Base-by-base conservation (phyloP, 1,140 invertebrate genomes). In the Achatina immaculata region DNA sequence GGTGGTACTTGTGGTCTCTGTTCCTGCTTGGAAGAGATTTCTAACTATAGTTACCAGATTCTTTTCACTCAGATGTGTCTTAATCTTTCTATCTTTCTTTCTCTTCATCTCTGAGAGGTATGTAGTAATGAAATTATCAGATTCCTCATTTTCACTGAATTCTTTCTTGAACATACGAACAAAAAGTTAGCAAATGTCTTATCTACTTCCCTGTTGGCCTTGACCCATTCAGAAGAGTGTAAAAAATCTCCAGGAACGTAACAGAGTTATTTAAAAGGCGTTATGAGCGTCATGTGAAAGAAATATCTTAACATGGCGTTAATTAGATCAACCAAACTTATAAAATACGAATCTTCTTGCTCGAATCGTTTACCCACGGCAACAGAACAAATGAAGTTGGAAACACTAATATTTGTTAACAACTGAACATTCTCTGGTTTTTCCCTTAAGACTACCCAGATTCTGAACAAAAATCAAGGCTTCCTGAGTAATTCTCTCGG, bases 21-120 rank as follows among this genome's bases (percentile, higher is more conserved):
- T 84, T 0, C 86, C 86, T 51, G 85, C 86, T 7, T 51, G 75
- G 58, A 86, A 85, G 48, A 87, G 28, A 65, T 84, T 76, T 31
- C 43, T 43, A 51, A 48, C 19, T 7, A 48, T 19, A 11, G 45
- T 19, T 2, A 62, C 3, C 11, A 84, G 82, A 55, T 86, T 83
- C 21, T 79, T 74, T 48, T 80, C 80, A 43, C 72, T 74, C 45
- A 82, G 51, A 0, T 75, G 78, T 28, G 80, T 81, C 34, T 3
- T n/a, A 2, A 14, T 14, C 65, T 81, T 78, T 36, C 72, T 78
- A 11, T n/a, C 40, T 21, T 74, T 51, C 36, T 82, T 68, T 21
- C 73, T 51, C 45, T 48, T 48, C 45, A 48, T 7, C 45, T 48
- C 45, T 19, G 7, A 19, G 7, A 48, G 19, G 19, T 48, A 48